Evolutionary conservation across 2,113 vertebrate genomes (phyloP).

Genomic region (Muntiacus muntjak): DNA sequence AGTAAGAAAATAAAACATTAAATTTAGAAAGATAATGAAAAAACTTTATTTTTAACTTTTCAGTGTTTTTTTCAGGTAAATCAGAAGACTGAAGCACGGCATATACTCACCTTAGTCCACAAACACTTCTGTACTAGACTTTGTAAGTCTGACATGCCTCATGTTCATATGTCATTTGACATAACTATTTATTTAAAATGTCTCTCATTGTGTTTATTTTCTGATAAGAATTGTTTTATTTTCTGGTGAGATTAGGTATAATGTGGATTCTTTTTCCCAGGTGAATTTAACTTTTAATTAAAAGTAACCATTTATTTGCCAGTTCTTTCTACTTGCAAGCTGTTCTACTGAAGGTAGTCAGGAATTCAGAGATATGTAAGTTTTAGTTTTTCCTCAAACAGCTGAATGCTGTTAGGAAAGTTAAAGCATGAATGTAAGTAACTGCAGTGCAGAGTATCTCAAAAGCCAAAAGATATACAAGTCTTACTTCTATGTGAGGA

Average conservation of each 20-base stretch:
- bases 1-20: slow-evolving; percentile 39
- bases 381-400: slow-evolving; percentile 21
- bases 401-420: background rate
- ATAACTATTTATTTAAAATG: slow-evolving; percentile 42
- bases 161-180: slow-evolving; percentile 28
- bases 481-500: background rate
- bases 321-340: background rate
- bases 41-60: slow-evolving; percentile 59
- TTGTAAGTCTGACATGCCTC: slow-evolving; percentile 85
- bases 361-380: background rate
- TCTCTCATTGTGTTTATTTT: slow-evolving; percentile 36
- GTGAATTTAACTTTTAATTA: slow-evolving; percentile 29
- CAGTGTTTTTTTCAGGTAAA: slow-evolving; percentile 84
- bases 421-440: background rate
- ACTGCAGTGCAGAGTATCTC: background rate
- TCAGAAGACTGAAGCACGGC: slow-evolving; percentile 87
- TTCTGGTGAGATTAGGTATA: slow-evolving; percentile 20
- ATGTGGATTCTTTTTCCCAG: background rate
- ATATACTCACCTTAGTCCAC: slow-evolving; percentile 88
- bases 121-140: slow-evolving; percentile 88
- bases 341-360: background rate
- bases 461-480: background rate
- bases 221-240: slow-evolving; percentile 49
- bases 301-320: slow-evolving; percentile 10
- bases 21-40: slow-evolving; percentile 50